These are phyloP conservation scores for Monopterus albus DNA, from an alignment of 2,113 vertebrate species.

Conservation along the genomic window DNA sequence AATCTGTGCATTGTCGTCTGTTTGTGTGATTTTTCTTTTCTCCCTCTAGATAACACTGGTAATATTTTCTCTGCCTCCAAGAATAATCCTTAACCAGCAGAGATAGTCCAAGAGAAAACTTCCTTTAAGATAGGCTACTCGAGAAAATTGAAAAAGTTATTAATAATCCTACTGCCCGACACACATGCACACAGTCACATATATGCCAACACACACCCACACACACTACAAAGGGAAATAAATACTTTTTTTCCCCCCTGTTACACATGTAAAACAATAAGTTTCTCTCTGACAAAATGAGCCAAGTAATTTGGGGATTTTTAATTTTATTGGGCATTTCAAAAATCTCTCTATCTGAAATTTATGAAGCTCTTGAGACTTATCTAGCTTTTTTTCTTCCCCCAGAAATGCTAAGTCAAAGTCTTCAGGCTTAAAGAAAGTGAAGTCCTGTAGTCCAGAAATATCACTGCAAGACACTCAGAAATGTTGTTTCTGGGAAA, in stretches of 20 bases:
- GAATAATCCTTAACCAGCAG: slow-evolving; percentile 66
- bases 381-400: background rate
- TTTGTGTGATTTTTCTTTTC: slow-evolving; percentile 22
- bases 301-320: background rate
- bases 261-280: slow-evolving; percentile 8
- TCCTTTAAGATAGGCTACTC: slow-evolving; percentile 63
- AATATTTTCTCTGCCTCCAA: slow-evolving; percentile 54
- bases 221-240: too few relatives aligned
- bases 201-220: slow-evolving; percentile 4
- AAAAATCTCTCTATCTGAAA: background rate
- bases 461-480: background rate
- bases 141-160: slow-evolving; percentile 72
- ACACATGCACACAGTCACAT: slow-evolving; percentile 5
- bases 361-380: background rate
- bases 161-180: slow-evolving; percentile 60
- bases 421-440: background rate
- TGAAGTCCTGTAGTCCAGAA: background rate
- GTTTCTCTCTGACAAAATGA: background rate
- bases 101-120: slow-evolving; percentile 67
- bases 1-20: slow-evolving; percentile 62
- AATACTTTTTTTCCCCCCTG: too few relatives aligned
- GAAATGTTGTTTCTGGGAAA: background rate
- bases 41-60: slow-evolving; percentile 36
- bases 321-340: slow-evolving; percentile 24
- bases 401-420: background rate